These are phyloP conservation scores for Pelecanus crispus DNA, from an alignment of 2,113 vertebrate species.

Conservation along the genomic window DNA sequence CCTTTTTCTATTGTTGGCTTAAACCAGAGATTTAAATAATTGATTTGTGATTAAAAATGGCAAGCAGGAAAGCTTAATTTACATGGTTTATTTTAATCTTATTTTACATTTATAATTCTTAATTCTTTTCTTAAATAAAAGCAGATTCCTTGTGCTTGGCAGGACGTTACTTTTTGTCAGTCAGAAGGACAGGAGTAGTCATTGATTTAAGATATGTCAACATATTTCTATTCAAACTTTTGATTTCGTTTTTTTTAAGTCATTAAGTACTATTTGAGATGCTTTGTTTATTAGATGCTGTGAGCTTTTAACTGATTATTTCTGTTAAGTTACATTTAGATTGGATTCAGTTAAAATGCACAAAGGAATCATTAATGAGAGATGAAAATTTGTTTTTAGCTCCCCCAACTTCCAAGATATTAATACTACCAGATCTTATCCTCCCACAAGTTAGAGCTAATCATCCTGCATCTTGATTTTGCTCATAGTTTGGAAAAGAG, in stretches of 20 bases:
- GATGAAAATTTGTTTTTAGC: not conserved
- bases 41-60: not conserved
- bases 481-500: not conserved
- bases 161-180: not conserved
- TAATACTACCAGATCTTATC: not conserved
- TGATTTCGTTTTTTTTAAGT: not conserved
- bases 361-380: not conserved
- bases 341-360: not conserved
- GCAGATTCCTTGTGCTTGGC: not conserved
- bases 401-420: not conserved
- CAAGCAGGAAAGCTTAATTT: not conserved
- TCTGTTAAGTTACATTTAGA: not conserved
- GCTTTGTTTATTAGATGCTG: not conserved
- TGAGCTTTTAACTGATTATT: not conserved
- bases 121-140: not conserved
- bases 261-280: not conserved
- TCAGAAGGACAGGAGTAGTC: not conserved
- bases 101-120: not conserved
- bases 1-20: not conserved
- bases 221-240: not conserved
- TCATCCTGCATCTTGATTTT: not conserved
- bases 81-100: not conserved
- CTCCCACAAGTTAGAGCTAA: not conserved
- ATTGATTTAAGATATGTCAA: not conserved
- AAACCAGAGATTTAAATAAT: not conserved